Evolutionary conservation across 2,888 invertebrate genomes (phyloP).

Genomic region (Zhengitettix transpicula): DNA sequence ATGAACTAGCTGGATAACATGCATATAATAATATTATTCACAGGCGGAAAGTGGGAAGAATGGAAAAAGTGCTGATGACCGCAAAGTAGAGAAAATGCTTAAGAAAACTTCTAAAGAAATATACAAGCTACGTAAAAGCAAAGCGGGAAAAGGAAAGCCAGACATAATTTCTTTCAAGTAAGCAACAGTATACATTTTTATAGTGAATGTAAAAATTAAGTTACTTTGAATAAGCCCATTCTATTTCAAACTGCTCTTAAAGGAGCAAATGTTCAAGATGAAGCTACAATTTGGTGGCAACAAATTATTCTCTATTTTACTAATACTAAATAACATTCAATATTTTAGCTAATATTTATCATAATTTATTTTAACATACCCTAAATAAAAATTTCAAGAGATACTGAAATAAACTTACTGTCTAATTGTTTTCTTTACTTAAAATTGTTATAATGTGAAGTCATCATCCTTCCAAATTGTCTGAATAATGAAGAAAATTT

Average conservation of each 20-base stretch:
- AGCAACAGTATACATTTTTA: constrained; percentile 24
- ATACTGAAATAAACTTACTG: no score
- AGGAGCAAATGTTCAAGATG: no score
- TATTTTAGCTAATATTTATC: not conserved
- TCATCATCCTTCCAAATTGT: no score
- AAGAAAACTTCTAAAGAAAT: constrained; percentile 82
- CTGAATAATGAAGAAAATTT: constrained; percentile 5
- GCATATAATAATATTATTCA: not conserved
- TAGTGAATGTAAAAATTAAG: no score
- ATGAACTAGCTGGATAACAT: no score
- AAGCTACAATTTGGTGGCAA: not conserved
- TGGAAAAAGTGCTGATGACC: constrained; percentile 39
- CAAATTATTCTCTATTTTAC: not conserved
- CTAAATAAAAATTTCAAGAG: no score
- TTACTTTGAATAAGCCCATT: no score
- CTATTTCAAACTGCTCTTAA: no score
- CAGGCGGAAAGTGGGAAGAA: constrained; percentile 33
- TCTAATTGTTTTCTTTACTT: no score
- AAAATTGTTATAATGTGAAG: no score
- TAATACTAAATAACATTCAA: no score
- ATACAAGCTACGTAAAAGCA: constrained; percentile 72
- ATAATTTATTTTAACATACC: not conserved
- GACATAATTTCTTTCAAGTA: constrained; percentile 86
- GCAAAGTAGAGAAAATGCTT: constrained; percentile 60
- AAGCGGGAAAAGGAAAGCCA: constrained; percentile 74